A percentile compares a stretch with the other conserved stretches of the same genome.
phyloP scores from a whole-genome alignment of 2,797 vertebrate species.

The Ambastaia sidthimunki region DNA sequence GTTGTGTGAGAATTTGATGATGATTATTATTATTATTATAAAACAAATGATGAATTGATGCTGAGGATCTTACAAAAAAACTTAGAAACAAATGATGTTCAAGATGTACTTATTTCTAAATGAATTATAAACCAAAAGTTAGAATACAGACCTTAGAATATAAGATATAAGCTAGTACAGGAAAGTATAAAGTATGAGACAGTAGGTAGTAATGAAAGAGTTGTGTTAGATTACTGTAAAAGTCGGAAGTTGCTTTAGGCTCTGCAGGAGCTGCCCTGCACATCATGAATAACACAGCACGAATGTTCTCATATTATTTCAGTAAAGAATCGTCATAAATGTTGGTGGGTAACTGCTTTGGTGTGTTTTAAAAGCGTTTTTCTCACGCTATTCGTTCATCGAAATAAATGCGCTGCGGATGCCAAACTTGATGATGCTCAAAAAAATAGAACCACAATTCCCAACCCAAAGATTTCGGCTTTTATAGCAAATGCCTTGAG shows the following conservation, averaged over 20 bases:
- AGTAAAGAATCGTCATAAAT: conserved; percentile 34
- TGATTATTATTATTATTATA: no score
- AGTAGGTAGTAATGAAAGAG: no score
- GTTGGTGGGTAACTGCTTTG: conserved; percentile 34
- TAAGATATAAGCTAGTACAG: no score
- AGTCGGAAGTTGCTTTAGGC: not conserved
- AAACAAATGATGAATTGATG: no score
- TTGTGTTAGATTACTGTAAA: no score
- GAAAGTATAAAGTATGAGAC: not conserved
- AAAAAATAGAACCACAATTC: conserved; percentile 21
- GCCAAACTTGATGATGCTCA: conserved; percentile 48
- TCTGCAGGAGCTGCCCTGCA: not conserved
- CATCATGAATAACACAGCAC: not conserved
- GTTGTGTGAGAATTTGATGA: no score
- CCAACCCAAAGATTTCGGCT: conserved; percentile 25
- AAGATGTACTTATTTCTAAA: no score
- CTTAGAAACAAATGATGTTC: no score
- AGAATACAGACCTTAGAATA: no score
- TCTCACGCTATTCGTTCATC: conserved; percentile 54
- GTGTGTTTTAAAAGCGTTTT: conserved; percentile 45
- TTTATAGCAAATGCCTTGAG: conserved; percentile 37
- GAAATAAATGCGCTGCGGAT: conserved; percentile 55
- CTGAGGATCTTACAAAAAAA: no score
- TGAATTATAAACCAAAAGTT: no score
- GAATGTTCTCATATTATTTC: conserved; percentile 15